These are phyloP conservation scores for Xylota sylvarum DNA, from an alignment of 2,888 invertebrate species.

Conservation along the genomic window DNA sequence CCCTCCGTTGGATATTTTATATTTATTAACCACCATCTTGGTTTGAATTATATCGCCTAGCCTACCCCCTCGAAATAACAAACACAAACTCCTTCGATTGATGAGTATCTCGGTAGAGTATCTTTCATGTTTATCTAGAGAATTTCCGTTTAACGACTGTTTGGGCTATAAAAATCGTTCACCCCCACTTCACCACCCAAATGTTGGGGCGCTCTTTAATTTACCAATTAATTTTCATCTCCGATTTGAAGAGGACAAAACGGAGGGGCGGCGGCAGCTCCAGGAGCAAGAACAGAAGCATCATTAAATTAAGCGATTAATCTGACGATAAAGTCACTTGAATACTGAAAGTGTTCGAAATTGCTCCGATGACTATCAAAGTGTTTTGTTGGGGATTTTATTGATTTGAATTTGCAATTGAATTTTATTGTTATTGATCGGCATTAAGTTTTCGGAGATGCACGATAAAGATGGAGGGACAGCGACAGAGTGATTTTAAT, in stretches of 20 bases:
- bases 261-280: not conserved
- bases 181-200: not conserved
- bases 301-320: constrained; percentile 76
- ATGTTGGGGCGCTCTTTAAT: constrained; percentile 62
- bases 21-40: constrained; percentile 32
- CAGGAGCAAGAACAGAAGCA: not conserved
- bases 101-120: constrained; percentile 57
- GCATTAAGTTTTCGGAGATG: constrained; percentile 43
- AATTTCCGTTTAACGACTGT: constrained; percentile 64
- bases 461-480: constrained; percentile 9
- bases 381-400: constrained; percentile 66
- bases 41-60: constrained; percentile 29
- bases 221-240: constrained; percentile 75
- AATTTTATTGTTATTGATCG: constrained; percentile 76
- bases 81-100: constrained; percentile 64
- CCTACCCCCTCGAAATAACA: constrained; percentile 1
- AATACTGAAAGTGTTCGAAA: constrained; percentile 57
- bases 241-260: constrained; percentile 5
- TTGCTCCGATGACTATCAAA: constrained; percentile 60
- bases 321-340: constrained; percentile 68
- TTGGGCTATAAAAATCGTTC: constrained; percentile 63
- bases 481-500: constrained; percentile 39
- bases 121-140: constrained; percentile 68
- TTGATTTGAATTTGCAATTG: constrained; percentile 76
- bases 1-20: constrained; percentile 25